Percentiles rank a stretch among this genome's conserved stretches.
Evolutionary conservation across 2,113 vertebrate genomes (phyloP).

Genomic region (Orientallactaga bullata): DNA sequence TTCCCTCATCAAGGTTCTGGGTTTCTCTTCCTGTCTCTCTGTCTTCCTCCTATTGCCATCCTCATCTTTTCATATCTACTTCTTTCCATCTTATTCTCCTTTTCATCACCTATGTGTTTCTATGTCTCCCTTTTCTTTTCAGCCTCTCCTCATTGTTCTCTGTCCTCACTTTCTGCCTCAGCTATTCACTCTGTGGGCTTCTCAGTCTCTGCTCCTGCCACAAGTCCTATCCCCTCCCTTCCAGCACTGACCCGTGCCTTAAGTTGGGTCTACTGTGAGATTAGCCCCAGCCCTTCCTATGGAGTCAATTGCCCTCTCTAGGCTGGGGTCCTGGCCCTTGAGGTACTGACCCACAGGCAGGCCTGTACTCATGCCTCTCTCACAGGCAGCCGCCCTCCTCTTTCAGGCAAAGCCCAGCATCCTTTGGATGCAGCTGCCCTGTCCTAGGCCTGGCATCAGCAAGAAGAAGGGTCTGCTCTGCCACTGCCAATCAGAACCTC

Average conservation of each 20-base stretch:
- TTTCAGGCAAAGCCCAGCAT: too few relatives aligned
- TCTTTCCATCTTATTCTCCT: neutral
- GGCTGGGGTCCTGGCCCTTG: neutral
- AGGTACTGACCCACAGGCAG: too few relatives aligned
- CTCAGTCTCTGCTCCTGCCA: neutral
- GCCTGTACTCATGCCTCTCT: neutral
- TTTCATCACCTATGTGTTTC: neutral
- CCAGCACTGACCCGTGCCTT: neutral
- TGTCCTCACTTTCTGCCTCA: neutral
- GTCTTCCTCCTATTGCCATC: neutral
- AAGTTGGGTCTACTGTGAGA: neutral
- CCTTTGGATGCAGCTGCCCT: neutral
- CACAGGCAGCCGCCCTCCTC: neutral
- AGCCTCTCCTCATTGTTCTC: neutral
- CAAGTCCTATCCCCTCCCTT: neutral
- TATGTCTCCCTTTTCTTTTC: neutral
- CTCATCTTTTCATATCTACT: too few relatives aligned
- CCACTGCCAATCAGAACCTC: neutral
- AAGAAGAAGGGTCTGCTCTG: neutral
- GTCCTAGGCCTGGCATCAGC: neutral
- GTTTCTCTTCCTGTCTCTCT: neutral
- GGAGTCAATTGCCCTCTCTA: neutral
- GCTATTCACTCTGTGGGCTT: neutral
- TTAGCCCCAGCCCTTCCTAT: too few relatives aligned
- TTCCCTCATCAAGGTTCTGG: too few relatives aligned